A percentile compares a stretch with the other conserved stretches of the same genome.
These are phyloP conservation scores for Drosophila buzzatii DNA, from an alignment of 2,888 invertebrate genomes.

Conservation along the genomic window DNA sequence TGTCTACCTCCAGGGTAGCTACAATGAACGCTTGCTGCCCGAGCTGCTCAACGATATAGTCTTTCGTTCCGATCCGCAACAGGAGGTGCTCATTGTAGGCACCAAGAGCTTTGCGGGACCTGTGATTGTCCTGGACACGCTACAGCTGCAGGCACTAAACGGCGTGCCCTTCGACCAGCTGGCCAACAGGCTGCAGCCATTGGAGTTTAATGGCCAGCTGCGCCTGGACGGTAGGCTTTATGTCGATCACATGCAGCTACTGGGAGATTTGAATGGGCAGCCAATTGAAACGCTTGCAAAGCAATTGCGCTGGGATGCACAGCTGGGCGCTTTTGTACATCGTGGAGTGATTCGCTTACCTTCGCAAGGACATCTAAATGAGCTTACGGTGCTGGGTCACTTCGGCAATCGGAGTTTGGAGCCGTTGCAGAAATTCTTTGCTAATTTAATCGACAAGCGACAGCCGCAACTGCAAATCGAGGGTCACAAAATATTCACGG, in stretches of 20 bases:
- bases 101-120: conserved; percentile 69
- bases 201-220: conserved; percentile 69
- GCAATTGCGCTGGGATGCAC: conserved; percentile 67
- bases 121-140: conserved; percentile 77
- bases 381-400: conserved; percentile 74
- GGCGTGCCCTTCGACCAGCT: conserved; percentile 83
- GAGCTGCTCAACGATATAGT: conserved; percentile 84
- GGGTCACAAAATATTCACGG: conserved; percentile 80
- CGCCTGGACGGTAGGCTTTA: conserved; percentile 77
- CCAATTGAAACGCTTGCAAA: conserved; percentile 40
- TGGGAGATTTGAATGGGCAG: conserved; percentile 71
- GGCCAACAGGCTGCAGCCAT: conserved; percentile 79
- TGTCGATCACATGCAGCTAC: conserved; percentile 61
- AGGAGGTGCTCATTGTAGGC: conserved; percentile 52
- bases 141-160: conserved; percentile 84
- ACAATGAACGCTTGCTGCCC: conserved; percentile 83
- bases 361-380: conserved; percentile 47
- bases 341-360: conserved; percentile 67
- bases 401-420: conserved; percentile 70
- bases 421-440: conserved; percentile 71
- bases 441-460: conserved; percentile 77
- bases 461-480: conserved; percentile 53
- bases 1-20: conserved; percentile 75
- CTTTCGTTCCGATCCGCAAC: conserved; percentile 77
- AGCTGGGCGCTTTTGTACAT: conserved; percentile 70